Evolutionary conservation across 2,113 vertebrate species (phyloP).

Genomic region (Oxyruncus cristatus): DNA sequence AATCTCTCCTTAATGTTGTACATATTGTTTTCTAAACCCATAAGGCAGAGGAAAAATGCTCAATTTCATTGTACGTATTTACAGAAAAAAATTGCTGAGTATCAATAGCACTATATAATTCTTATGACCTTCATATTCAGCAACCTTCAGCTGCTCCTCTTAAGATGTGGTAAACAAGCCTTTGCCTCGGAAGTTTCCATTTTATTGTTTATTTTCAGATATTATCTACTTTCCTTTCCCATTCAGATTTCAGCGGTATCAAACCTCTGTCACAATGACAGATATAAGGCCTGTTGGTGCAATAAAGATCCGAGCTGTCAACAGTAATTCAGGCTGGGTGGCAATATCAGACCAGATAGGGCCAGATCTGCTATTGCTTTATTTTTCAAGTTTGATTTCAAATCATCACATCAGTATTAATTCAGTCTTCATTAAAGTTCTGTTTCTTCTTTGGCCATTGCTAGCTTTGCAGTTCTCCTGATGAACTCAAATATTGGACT

Average conservation of each 20-base stretch:
- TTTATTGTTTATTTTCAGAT: slow-evolving; percentile 18
- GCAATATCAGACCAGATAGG: not conserved
- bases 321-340: not conserved
- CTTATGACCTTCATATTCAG: not conserved
- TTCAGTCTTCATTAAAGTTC: not conserved
- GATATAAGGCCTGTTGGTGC: not conserved
- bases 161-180: not conserved
- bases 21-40: not conserved
- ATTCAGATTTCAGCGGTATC: not conserved
- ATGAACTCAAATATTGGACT: not conserved
- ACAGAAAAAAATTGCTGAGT: not conserved
- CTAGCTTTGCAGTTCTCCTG: not conserved
- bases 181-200: not conserved
- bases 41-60: not conserved
- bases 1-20: not conserved
- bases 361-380: not conserved
- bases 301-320: not conserved
- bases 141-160: not conserved
- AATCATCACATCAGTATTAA: not conserved
- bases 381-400: not conserved
- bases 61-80: not conserved
- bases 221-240: not conserved
- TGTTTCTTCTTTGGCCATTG: not conserved
- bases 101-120: not conserved
- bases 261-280: slow-evolving; percentile 8